phyloP scores from a whole-genome alignment of 2,888 invertebrate genomes.

The Cybosia mesomella region DNA sequence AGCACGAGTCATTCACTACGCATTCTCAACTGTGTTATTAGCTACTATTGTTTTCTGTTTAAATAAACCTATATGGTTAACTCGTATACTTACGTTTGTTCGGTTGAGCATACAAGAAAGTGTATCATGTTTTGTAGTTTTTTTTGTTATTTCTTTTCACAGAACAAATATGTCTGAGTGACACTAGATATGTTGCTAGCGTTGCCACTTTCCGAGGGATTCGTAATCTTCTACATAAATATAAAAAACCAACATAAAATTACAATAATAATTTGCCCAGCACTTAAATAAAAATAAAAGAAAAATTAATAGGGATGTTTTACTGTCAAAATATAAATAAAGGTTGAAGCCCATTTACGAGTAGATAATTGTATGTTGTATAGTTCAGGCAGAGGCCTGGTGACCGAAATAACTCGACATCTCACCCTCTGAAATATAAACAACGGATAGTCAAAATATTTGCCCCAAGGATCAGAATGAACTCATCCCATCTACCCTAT shows the following conservation, averaged over 20 bases:
- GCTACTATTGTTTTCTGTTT: not conserved
- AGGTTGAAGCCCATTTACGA: not conserved
- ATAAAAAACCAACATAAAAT: too few species aligned
- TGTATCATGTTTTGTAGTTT: too few species aligned
- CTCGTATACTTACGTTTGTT: too few species aligned
- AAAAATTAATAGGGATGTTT: not conserved
- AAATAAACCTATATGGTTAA: not conserved
- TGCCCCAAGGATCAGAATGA: not conserved
- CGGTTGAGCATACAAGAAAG: too few species aligned
- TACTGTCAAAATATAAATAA: constrained; percentile 1
- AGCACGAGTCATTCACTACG: not conserved
- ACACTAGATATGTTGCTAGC: too few species aligned
- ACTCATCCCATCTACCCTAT: not conserved
- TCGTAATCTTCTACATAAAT: too few species aligned
- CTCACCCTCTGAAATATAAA: constrained; percentile 35
- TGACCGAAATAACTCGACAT: constrained; percentile 11
- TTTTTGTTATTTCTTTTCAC: too few species aligned
- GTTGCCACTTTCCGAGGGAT: too few species aligned
- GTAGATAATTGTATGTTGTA: not conserved
- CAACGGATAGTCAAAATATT: not conserved
- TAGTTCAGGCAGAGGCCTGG: not conserved
- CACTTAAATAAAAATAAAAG: not conserved
- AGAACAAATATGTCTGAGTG: too few species aligned
- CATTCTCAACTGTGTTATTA: not conserved
- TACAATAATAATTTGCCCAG: too few species aligned